Percentiles rank a stretch among this genome's conserved stretches.
Conservation (phyloP, 1,140 invertebrate species). For the Vollenhovia emeryi region DNA sequence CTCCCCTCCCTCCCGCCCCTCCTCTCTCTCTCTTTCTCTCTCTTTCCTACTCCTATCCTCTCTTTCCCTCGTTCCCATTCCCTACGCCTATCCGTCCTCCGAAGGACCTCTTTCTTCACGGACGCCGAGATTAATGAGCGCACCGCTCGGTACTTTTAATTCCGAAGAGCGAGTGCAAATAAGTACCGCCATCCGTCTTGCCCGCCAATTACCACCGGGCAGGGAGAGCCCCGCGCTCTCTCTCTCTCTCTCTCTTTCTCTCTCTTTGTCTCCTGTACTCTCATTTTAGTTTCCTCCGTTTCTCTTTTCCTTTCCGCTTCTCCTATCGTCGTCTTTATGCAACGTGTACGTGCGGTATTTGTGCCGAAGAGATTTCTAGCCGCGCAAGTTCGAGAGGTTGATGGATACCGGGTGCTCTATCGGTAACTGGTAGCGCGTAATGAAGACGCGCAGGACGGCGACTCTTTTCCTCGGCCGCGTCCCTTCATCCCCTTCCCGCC, state of each 20-base stretch:
- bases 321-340: conserved; percentile 44
- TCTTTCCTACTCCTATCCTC: conserved; percentile 64
- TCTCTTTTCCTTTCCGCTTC: not conserved
- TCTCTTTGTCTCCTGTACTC: conserved; percentile 23
- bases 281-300: conserved; percentile 25
- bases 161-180: conserved; percentile 82
- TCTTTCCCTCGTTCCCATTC: conserved; percentile 66
- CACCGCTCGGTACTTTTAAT: conserved; percentile 83
- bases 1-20: not conserved
- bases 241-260: not conserved
- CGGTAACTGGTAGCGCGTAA: conserved; percentile 59
- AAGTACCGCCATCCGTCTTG: conserved; percentile 83
- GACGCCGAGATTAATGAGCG: conserved; percentile 78
- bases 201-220: conserved; percentile 82
- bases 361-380: conserved; percentile 5
- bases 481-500: not conserved
- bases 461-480: not conserved
- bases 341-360: conserved; percentile 17
- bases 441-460: conserved; percentile 52
- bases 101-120: conserved; percentile 70
- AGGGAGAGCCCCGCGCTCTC: conserved; percentile 22
- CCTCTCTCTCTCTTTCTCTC: not conserved
- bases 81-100: conserved; percentile 49
- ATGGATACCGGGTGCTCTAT: conserved; percentile 53
- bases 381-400: conserved; percentile 37